These are phyloP conservation scores for Choristoneura rosaceana DNA, from an alignment of 2,888 invertebrate species.

Conservation along the genomic window DNA sequence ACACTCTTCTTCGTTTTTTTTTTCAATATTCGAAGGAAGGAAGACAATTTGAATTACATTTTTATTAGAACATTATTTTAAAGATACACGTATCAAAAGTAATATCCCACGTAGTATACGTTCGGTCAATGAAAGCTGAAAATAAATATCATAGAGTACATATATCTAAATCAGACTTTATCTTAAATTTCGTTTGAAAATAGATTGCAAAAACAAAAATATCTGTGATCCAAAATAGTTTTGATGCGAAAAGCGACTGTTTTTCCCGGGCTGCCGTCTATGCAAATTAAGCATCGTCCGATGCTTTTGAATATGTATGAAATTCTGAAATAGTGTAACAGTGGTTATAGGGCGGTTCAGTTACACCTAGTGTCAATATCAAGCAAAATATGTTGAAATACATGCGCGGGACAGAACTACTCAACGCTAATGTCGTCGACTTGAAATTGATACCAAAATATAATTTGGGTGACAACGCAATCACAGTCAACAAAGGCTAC, in stretches of 20 bases:
- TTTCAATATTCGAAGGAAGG: too few relatives aligned
- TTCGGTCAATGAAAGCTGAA: too few relatives aligned
- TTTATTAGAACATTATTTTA: too few relatives aligned
- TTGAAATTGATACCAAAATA: too few relatives aligned
- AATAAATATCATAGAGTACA: neutral
- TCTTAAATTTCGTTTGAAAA: neutral
- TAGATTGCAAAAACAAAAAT: slow-evolving; percentile 1
- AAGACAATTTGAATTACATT: too few relatives aligned
- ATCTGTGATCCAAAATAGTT: slow-evolving; percentile 15
- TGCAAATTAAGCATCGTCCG: slow-evolving; percentile 53
- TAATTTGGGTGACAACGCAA: too few relatives aligned
- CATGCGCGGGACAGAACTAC: too few relatives aligned
- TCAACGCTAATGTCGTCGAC: too few relatives aligned
- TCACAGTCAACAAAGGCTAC: too few relatives aligned
- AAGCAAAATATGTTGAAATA: neutral
- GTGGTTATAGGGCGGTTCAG: slow-evolving; percentile 26
- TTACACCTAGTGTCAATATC: slow-evolving; percentile 18
- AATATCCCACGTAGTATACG: too few relatives aligned
- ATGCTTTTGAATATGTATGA: slow-evolving; percentile 56
- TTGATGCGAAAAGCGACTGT: slow-evolving; percentile 25
- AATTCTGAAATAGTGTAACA: slow-evolving; percentile 38
- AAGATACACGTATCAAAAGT: too few relatives aligned
- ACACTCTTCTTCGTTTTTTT: too few relatives aligned
- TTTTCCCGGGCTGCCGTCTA: slow-evolving; percentile 43
- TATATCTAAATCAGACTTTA: neutral